Conservation (phyloP, 2,113 vertebrate species). For the Uria lomvia region DNA sequence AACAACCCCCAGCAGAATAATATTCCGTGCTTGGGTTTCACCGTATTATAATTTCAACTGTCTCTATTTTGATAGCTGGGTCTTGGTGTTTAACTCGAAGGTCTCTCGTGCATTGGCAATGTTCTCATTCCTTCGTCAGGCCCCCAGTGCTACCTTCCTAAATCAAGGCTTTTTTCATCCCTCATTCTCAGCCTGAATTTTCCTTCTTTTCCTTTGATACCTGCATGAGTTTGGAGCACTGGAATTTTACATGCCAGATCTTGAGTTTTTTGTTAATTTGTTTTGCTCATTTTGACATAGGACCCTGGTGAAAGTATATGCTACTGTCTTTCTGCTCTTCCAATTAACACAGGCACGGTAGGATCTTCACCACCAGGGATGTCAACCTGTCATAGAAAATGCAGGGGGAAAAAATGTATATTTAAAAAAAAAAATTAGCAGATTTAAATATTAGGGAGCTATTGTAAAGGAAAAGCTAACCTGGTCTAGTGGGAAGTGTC, state of each 20-base stretch:
- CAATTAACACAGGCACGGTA: background rate
- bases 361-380: background rate
- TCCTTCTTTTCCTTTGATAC: background rate
- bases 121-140: background rate
- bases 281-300: background rate
- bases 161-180: background rate
- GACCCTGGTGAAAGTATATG: background rate
- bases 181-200: background rate
- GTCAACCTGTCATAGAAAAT: background rate
- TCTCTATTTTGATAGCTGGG: slow-evolving; percentile 14
- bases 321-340: background rate
- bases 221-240: background rate
- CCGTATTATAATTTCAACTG: slow-evolving; percentile 4
- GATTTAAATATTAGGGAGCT: background rate
- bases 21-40: slow-evolving; percentile 12
- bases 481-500: too few relatives aligned
- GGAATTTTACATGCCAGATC: background rate
- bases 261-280: background rate
- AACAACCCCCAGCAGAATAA: slow-evolving; percentile 3
- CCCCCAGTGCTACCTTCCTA: background rate
- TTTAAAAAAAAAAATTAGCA: background rate
- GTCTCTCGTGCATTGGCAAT: background rate
- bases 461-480: background rate
- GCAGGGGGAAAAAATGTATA: background rate
- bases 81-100: slow-evolving; percentile 36